These are phyloP conservation scores for Xanthia icteritia DNA, from an alignment of 2,888 invertebrate species.

Conservation along the genomic window DNA sequence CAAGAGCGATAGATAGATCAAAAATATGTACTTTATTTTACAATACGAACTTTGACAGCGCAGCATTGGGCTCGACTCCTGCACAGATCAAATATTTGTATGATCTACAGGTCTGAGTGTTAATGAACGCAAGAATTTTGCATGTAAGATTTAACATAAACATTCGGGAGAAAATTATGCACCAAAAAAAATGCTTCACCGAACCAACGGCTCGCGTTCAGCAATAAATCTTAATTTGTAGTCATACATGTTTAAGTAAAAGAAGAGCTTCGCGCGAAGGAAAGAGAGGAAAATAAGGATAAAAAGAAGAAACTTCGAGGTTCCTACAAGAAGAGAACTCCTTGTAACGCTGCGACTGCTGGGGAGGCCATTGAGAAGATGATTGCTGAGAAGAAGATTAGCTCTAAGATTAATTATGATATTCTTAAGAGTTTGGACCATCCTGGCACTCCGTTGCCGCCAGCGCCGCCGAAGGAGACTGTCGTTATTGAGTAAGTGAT, in stretches of 20 bases:
- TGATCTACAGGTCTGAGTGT: neutral
- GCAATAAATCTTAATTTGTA: constrained; percentile 53
- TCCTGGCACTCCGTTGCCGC: constrained; percentile 75
- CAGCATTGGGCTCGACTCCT: neutral
- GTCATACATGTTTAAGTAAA: constrained; percentile 90
- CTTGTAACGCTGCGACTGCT: constrained; percentile 92
- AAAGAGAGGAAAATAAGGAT: constrained; percentile 96
- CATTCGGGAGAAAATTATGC: too few species aligned
- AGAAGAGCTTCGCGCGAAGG: constrained; percentile 94
- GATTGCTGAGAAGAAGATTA: constrained; percentile 98
- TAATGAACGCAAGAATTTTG: neutral
- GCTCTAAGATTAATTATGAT: constrained; percentile 99
- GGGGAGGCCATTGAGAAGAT: constrained; percentile 99
- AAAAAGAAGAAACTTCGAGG: constrained; percentile 94
- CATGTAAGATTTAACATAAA: neutral
- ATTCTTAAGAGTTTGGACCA: constrained; percentile 95
- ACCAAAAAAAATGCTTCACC: neutral
- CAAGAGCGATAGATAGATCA: too few species aligned
- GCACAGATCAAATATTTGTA: neutral
- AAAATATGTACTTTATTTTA: neutral
- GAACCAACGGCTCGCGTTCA: neutral
- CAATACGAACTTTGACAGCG: neutral
- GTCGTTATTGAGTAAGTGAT: constrained; percentile 65
- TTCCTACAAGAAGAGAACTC: constrained; percentile 91
- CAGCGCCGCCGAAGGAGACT: constrained; percentile 63